Base-by-base conservation (phyloP, 1,140 invertebrate species). In the Drosophila ironensis region DNA sequence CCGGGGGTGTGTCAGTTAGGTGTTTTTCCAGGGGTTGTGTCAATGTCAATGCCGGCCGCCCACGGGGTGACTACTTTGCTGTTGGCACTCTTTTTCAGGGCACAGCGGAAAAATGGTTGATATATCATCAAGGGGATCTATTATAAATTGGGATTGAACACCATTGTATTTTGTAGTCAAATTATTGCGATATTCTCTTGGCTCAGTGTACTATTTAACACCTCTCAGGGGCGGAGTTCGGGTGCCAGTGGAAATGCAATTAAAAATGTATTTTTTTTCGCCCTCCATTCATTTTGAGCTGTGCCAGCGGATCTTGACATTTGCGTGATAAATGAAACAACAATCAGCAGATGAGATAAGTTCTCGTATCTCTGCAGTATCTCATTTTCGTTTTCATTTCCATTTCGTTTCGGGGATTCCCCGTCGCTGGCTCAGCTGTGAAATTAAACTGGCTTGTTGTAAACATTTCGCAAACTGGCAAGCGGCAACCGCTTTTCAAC, bases 261-360 rank as follows among this genome's bases (percentile, higher is more conserved):
- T 82, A 82, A 82, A 84, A 77, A 72, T 54, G 38, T 45, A 60
- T 46, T 63, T 59, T 63, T 59, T 59, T 48, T 61, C 9, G 25
- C 25, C 45, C 56, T 40, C 37, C 41, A 46, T 37, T 46, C 77
- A 84, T 84, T 82, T 84, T 78, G 78, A 82, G 69, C 80, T 63
- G 25, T 16, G 63, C 56, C 72, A 75, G 71, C 45, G 47, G 76
- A 63, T 81, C 77, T 69, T 82, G 77, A 81, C 76, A 82, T 66
- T 76, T 64, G 72, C 77, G 51, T 81, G 77, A 82, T 82, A 64
- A 81, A 81, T 81, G 77, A 71, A 61, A 57, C 35, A 72, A 57
- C 47, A 68, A 47, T 70, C 73, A 64, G 67, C 67, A 73, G 64
- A 80, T 60, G 66, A 78, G 75, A 76, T 72, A 72, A 72, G 30